Evolutionary conservation across 2,888 invertebrate species (phyloP).

Genomic region (Callinectes sapidus): DNA sequence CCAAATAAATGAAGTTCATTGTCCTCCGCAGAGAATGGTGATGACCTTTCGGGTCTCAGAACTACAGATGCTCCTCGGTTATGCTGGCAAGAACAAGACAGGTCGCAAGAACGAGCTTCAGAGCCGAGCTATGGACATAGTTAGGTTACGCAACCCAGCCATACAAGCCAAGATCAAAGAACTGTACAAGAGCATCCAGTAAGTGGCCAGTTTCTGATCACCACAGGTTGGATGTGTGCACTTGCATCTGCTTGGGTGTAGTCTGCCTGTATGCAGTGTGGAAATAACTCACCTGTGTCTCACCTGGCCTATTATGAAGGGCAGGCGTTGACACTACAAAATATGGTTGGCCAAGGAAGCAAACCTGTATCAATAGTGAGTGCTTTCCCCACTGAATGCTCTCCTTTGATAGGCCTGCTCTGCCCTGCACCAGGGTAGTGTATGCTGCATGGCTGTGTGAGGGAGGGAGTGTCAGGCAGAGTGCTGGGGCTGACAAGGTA

Average conservation of each 20-base stretch:
- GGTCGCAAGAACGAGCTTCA: slow-evolving; percentile 89
- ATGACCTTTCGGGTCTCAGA: slow-evolving; percentile 88
- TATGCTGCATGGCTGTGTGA: not conserved
- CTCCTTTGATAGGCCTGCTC: not conserved
- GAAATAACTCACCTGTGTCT: not conserved
- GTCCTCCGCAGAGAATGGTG: slow-evolving; percentile 78
- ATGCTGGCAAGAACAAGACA: slow-evolving; percentile 86
- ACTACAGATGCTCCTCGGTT: slow-evolving; percentile 88
- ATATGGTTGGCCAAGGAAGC: not conserved
- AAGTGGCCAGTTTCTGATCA: slow-evolving; percentile 75
- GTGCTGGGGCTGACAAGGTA: not conserved
- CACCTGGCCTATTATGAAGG: not conserved
- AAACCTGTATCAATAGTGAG: not conserved
- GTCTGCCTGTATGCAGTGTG: not conserved
- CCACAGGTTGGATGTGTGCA: slow-evolving; percentile 22
- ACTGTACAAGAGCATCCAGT: slow-evolving; percentile 82
- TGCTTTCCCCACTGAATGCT: not conserved
- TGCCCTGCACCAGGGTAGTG: not conserved
- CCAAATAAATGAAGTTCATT: not conserved
- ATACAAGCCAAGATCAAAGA: slow-evolving; percentile 82
- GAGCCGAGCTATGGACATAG: slow-evolving; percentile 83
- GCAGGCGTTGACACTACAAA: not conserved
- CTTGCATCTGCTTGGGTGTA: not conserved
- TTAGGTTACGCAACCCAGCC: slow-evolving; percentile 82
- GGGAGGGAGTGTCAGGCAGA: not conserved